Percentiles rank a stretch among this genome's conserved stretches.
These are phyloP conservation scores for Shargacucullia verbasci DNA, from an alignment of 2,888 invertebrate species.

Conservation along the genomic window DNA sequence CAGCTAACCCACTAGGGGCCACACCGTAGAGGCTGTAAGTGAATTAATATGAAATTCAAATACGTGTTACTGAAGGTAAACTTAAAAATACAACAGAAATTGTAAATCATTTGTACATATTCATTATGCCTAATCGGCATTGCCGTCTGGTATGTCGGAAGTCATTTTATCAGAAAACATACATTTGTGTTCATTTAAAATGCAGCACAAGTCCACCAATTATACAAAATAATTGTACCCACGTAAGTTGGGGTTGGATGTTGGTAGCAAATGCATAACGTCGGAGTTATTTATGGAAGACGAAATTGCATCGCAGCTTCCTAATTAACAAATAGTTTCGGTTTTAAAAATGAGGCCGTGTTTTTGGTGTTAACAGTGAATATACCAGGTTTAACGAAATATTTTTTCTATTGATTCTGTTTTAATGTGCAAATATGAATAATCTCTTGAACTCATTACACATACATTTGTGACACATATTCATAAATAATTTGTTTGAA, in stretches of 20 bases:
- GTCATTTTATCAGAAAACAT: conserved; percentile 57
- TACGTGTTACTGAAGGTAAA: background rate
- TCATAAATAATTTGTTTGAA: no score
- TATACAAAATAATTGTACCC: conserved; percentile 52
- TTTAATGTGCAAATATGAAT: no score
- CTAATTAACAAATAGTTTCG: conserved; percentile 49
- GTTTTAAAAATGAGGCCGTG: conserved; percentile 35
- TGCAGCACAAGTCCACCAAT: conserved; percentile 58
- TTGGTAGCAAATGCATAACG: conserved; percentile 39
- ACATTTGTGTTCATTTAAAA: conserved; percentile 59
- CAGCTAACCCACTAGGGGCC: no score
- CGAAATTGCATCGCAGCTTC: conserved; percentile 36
- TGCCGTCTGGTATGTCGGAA: conserved; percentile 17
- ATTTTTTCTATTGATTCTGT: no score
- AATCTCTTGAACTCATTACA: no score
- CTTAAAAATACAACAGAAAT: conserved; percentile 16
- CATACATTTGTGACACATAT: no score
- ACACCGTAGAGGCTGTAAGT: no score
- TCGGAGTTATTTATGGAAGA: conserved; percentile 44
- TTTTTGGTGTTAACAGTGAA: conserved; percentile 25
- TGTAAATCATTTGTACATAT: conserved; percentile 22
- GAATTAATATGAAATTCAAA: no score
- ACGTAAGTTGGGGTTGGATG: conserved; percentile 39
- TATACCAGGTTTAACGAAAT: no score
- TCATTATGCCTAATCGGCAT: conserved; percentile 28